Base-by-base conservation (phyloP, 2,888 invertebrate species). In the Coleophora flavipennella region DNA sequence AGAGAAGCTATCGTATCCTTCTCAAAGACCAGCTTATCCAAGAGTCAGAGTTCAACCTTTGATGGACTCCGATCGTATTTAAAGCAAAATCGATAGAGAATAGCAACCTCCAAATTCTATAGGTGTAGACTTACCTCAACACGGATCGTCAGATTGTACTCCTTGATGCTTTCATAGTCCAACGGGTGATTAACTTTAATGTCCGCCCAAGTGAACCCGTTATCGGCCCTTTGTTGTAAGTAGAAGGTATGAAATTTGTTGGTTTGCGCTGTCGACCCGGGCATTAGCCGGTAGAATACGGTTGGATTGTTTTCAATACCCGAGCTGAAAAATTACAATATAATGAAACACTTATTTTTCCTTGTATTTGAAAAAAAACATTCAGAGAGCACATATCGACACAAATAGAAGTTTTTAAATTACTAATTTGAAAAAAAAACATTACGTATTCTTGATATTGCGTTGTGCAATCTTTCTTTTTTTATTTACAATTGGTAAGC, bases 221-320 rank as follows among this genome's bases (percentile, higher is more conserved):
- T 94, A 66, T 96, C 95, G 51, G 93, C 91, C 64, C 96, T 89
- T 86, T 96, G 96, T 89, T 96, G 96, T 55, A 96, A 89, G 80
- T 97, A 97, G 83, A 96, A 97, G 47, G 96, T 96, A 79, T 97
- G 95, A 78, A 92, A 92, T 83, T 96, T 97, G 86, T 97, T 97
- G 57, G 96, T 97, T 83, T 97, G 96, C 7, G 96, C 95, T 41
- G 96, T 97, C 28, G 96, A 96, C 49, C 96, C 96, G 49, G 95
- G 95, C 93, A 97, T 97, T 69, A 97, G 85, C 46, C 94, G 93
- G 85, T 97, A 97, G 88, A 95, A 97, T 57, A 97, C 96, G 57
- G 95, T 95, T 43, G 96, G 96, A 83, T 96, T 97, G 81, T 95
- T 95, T 75, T 96, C 95, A 78, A 97, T 97, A 55, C 96, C 96